A percentile compares a stretch with the other conserved stretches of the same genome.
phyloP scores from a whole-genome alignment of 2,113 vertebrate species.

The Neogobius melanostomus region DNA sequence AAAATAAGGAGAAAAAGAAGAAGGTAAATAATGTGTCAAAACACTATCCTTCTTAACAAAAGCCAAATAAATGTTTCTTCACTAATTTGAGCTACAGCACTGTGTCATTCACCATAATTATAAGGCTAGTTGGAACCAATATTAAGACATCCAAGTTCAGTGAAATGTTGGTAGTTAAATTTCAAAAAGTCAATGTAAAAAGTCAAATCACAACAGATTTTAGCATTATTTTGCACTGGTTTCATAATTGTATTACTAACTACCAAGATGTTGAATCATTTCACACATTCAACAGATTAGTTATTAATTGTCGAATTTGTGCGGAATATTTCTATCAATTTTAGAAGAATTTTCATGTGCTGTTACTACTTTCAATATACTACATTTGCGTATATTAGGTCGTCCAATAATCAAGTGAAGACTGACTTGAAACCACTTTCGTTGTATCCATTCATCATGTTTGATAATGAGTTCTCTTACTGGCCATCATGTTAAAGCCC shows the following conservation, averaged over 20 bases:
- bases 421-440: too few relatives aligned
- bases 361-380: too few relatives aligned
- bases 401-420: too few relatives aligned
- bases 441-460: too few relatives aligned
- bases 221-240: neutral
- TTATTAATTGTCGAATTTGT: neutral
- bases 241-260: neutral
- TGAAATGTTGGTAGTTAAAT: too few relatives aligned
- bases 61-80: neutral
- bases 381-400: too few relatives aligned
- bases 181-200: too few relatives aligned
- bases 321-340: neutral
- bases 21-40: neutral
- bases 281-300: neutral
- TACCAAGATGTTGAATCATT: neutral
- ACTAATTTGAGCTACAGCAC: too few relatives aligned
- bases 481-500: constrained; percentile 1
- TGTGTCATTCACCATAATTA: too few relatives aligned
- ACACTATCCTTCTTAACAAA: neutral
- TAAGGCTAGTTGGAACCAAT: too few relatives aligned
- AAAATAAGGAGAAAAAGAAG: neutral
- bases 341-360: too few relatives aligned
- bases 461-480: neutral
- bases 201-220: neutral
- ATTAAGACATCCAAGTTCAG: too few relatives aligned